Conservation (phyloP, 2,888 invertebrate genomes). For the Callyntrura guangdongensis region DNA sequence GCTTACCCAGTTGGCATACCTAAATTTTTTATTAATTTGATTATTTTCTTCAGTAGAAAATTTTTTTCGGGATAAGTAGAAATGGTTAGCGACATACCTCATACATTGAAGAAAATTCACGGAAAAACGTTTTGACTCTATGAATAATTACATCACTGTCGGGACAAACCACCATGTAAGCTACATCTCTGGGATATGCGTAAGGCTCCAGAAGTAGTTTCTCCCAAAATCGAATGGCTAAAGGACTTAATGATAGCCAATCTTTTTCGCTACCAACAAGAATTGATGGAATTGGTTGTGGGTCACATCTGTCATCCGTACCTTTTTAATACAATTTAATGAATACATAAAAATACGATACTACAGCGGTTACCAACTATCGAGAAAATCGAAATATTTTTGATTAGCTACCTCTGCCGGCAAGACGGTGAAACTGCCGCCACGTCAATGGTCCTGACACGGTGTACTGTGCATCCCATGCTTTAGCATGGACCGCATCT, state of each 20-base stretch:
- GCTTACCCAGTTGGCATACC: constrained; percentile 96
- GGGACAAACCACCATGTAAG: constrained; percentile 97
- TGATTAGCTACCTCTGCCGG: constrained; percentile 90
- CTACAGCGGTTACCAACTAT: background rate
- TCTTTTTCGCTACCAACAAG: constrained; percentile 98
- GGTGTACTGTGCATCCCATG: constrained; percentile 96
- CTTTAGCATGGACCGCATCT: constrained; percentile 98
- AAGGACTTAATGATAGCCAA: constrained; percentile 97
- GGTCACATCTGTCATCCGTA: constrained; percentile 97
- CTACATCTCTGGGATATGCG: constrained; percentile 97
- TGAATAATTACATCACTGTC: constrained; percentile 94
- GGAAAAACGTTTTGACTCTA: constrained; percentile 94
- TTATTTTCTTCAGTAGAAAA: background rate
- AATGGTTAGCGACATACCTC: constrained; percentile 87
- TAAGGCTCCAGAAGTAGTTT: constrained; percentile 98
- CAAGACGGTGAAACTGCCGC: constrained; percentile 98
- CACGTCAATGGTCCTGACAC: constrained; percentile 99
- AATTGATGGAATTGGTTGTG: constrained; percentile 97
- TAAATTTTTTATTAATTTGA: constrained; percentile 80
- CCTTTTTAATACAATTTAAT: constrained; percentile 86
- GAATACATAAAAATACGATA: background rate
- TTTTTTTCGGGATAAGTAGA: background rate
- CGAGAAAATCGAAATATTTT: background rate
- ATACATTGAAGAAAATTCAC: constrained; percentile 96
- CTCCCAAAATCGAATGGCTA: constrained; percentile 98